phyloP scores from a whole-genome alignment of 2,113 vertebrate species.

The Epinephelus lanceolatus region DNA sequence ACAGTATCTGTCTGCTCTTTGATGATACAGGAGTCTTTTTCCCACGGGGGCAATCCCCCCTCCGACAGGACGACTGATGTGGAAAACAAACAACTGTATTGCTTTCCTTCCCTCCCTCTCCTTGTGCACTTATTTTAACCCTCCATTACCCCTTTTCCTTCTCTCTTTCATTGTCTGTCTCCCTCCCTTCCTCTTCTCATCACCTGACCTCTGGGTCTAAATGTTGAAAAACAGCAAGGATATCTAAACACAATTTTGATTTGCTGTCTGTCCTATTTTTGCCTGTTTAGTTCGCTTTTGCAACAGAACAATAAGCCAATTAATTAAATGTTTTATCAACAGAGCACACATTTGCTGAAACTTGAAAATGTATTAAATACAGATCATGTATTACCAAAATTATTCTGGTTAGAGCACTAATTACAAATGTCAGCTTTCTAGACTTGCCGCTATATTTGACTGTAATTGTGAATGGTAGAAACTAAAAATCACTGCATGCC shows the following conservation, averaged over 20 bases:
- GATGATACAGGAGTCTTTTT: slow-evolving; percentile 55
- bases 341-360: neutral
- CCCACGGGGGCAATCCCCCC: slow-evolving; percentile 42
- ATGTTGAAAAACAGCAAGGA: neutral
- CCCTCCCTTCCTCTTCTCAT: slow-evolving; percentile 4
- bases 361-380: neutral
- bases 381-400: neutral
- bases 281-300: neutral
- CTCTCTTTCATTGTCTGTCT: slow-evolving; percentile 32
- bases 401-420: neutral
- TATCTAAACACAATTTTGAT: neutral
- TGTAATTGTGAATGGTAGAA: neutral
- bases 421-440: neutral
- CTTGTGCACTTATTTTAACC: slow-evolving; percentile 48
- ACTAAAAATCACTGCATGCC: neutral
- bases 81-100: slow-evolving; percentile 55
- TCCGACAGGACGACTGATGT: slow-evolving; percentile 41
- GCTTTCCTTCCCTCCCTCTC: slow-evolving; percentile 13
- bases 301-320: neutral
- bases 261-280: slow-evolving; percentile 9
- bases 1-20: slow-evolving; percentile 52
- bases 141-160: slow-evolving; percentile 29
- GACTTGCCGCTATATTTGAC: neutral
- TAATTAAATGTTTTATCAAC: neutral
- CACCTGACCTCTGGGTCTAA: slow-evolving; percentile 7